Evolutionary conservation across 2,113 vertebrate species (phyloP).

Genomic region (Erythrocebus patas): DNA sequence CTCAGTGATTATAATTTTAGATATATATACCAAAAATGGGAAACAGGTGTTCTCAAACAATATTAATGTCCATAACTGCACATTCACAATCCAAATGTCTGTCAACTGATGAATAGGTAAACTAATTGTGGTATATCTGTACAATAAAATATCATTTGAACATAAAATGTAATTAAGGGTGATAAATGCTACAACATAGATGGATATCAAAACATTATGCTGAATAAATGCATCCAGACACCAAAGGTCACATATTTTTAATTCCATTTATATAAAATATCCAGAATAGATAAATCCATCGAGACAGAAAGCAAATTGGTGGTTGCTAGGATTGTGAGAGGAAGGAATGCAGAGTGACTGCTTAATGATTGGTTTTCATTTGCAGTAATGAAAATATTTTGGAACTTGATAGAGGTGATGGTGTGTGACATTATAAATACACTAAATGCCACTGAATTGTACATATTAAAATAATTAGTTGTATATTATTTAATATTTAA

Average conservation of each 20-base stretch:
- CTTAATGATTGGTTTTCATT: not conserved
- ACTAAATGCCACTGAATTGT: not conserved
- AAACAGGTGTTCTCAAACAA: not conserved
- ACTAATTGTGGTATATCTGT: not conserved
- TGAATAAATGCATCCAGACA: not conserved
- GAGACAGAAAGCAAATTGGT: not conserved
- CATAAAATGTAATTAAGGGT: not conserved
- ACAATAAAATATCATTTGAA: not conserved
- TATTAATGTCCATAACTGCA: not conserved
- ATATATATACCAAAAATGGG: not conserved
- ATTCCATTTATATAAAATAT: not conserved
- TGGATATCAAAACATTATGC: not conserved
- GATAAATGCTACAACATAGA: not conserved
- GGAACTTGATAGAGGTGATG: not conserved
- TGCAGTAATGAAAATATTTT: not conserved
- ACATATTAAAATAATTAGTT: not conserved
- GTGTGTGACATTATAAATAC: not conserved
- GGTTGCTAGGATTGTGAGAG: not conserved
- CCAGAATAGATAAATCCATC: not conserved
- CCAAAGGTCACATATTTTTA: not conserved
- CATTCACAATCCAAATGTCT: not conserved
- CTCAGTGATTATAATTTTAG: not conserved
- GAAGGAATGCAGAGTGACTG: not conserved
- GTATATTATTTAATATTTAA: not conserved
- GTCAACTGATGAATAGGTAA: not conserved